These are phyloP conservation scores for Hypena proboscidalis DNA, from an alignment of 2,888 invertebrate genomes.

Conservation along the genomic window DNA sequence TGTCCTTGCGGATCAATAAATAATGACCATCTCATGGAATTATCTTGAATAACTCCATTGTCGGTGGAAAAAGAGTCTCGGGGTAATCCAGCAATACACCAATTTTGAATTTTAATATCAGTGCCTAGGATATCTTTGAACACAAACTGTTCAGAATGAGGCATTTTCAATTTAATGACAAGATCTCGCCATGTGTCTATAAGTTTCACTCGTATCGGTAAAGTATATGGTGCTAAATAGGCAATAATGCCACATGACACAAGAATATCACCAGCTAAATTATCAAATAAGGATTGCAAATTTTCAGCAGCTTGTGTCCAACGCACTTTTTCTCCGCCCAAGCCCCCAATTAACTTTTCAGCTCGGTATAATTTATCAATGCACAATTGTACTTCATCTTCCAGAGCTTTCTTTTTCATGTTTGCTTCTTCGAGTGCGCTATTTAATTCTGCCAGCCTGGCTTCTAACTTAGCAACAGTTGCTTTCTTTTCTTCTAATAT, in stretches of 20 bases:
- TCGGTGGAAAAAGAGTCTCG: constrained; percentile 93
- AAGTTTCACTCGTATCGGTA: constrained; percentile 86
- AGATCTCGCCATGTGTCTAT: constrained; percentile 90
- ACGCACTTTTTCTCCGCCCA: constrained; percentile 94
- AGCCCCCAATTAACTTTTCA: constrained; percentile 93
- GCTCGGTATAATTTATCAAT: constrained; percentile 94
- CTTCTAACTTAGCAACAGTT: constrained; percentile 91
- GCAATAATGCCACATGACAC: constrained; percentile 95
- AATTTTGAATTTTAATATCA: constrained; percentile 94
- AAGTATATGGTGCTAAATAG: constrained; percentile 94
- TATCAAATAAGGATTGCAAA: constrained; percentile 91
- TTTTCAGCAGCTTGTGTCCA: constrained; percentile 93
- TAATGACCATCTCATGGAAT: constrained; percentile 91
- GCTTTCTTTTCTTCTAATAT: constrained; percentile 93
- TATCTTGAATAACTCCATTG: constrained; percentile 93
- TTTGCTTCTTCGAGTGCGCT: constrained; percentile 88
- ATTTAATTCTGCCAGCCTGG: constrained; percentile 89
- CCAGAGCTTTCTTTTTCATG: constrained; percentile 87
- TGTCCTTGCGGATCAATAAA: constrained; percentile 94
- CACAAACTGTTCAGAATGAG: constrained; percentile 90
- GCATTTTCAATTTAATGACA: constrained; percentile 89
- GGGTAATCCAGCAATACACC: constrained; percentile 93
- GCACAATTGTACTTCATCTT: constrained; percentile 91
- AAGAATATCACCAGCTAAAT: constrained; percentile 95
- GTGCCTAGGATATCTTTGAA: constrained; percentile 92